These are phyloP conservation scores for Latrodectus geometricus DNA, from an alignment of 1,140 invertebrate genomes.

Conservation along the genomic window DNA sequence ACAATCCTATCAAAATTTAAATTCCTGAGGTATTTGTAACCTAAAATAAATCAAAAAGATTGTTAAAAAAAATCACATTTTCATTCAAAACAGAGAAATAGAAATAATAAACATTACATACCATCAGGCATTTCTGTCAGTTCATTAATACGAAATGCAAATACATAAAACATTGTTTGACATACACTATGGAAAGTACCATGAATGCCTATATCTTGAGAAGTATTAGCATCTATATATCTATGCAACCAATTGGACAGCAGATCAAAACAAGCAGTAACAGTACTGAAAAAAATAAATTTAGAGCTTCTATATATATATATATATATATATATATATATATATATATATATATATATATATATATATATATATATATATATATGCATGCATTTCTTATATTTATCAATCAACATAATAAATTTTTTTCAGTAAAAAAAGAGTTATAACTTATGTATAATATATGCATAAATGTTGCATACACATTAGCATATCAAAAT, in stretches of 20 bases:
- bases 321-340: no score
- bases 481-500: no score
- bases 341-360: no score
- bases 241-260: constrained; percentile 80
- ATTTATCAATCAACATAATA: no score
- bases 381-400: no score
- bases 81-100: neutral
- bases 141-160: constrained; percentile 88
- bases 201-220: constrained; percentile 76
- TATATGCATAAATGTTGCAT: no score
- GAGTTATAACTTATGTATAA: no score
- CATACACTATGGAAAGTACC: constrained; percentile 89
- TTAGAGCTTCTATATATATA: no score
- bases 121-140: constrained; percentile 75
- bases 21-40: constrained; percentile 80
- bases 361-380: no score
- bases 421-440: no score
- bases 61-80: neutral
- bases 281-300: constrained; percentile 72
- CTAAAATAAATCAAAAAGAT: constrained; percentile 72
- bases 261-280: constrained; percentile 76
- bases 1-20: constrained; percentile 87
- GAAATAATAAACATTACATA: constrained; percentile 56
- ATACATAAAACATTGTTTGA: constrained; percentile 90
- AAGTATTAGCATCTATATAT: constrained; percentile 76